Evolutionary conservation across 2,113 vertebrate species (phyloP), one percentile per base, ranked within the genome.

Genomic region (Oryzias celebensis): DNA sequence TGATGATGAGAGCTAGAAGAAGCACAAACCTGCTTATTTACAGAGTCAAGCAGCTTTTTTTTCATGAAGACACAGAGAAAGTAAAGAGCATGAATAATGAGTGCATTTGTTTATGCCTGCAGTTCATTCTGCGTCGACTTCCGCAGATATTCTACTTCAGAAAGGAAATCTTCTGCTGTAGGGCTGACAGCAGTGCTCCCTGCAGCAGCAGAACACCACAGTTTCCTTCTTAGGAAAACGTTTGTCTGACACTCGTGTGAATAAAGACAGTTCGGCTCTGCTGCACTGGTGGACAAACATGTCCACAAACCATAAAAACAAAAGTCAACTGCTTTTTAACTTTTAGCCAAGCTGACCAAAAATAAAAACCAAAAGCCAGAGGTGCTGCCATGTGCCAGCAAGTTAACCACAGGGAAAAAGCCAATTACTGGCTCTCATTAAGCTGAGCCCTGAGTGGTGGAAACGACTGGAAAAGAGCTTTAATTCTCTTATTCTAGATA

Each of bases 401-500:
- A 28, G 26, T 28, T 36, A 36, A 36, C 52, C 7, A 8, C 4
- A 31, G 6, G 26, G 52, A 28, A 17, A 53, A 36, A 31, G 24
- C 41, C 12, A 13, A 54, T 54, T 55, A 22, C n/a, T 14, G 31
- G 53, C 18, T n/a, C 52, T 58, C 23, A 46, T 52, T 65, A 54
- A 68, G 68, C 71, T 50, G 23, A 0, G 51, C 47, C 55, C 46
- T 17, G 43, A 65, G 36, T 36, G 64, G 52, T 7, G 17, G 58
- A 64, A 65, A 68, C 54, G 48, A 77, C 5, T 16, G 43, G 48
- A 57, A 26, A 52, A 36, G 36, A 36, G 36, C 57, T 8, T 71
- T 65, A 65, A 59, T 48, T 49, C 17, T 53, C 17, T 44, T 23
- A 53, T 63, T 58, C 47, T 31, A 72, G 74, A 72, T 70, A 45